Base-by-base conservation (phyloP, 2,113 vertebrate genomes). In the Xiphophorus hellerii region DNA sequence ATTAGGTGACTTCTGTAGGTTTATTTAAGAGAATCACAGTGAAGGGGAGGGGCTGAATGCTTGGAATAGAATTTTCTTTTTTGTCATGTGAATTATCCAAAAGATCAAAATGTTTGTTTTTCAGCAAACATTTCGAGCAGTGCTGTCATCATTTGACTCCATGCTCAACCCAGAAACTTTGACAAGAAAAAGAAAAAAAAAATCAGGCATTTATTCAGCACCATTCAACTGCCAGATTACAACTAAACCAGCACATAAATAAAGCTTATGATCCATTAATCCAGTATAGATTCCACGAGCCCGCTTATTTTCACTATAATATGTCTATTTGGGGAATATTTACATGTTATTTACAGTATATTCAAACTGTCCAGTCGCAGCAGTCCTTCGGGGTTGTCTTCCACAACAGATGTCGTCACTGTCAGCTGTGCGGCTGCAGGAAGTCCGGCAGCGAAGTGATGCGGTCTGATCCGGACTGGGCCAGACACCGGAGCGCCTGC, bases 401-500 rank as follows among this genome's bases (percentile, higher is more conserved):
- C 15, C 44, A 6, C 17, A 48, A 48, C 44, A 48, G 44, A 63
- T 13, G 28, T 89, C 39, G 80, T 37, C 35, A 37, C 51, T 66
- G 78, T 66, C 72, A 95, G 85, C 67, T 92, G 94, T 89, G 93
- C 5, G 94, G 96, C 87, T 95, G 96, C 33, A 98, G 92, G 71
- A 97, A 97, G 31, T 94, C 92, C 0, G 97, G 97, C 82, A 98
- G 90, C 1, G 93, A 84, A 1, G 94, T 92, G 78, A 98, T 94
- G 81, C 92, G 94, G 62, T 94, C 93, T 0, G 96, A 90, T 42
- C 96, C 95, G n/a, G 94, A 91, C 73, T 91, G 91, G 69, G 96
- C 96, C 85, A 98, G 87, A 83, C 94, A 96, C 84, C 96, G 95
- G 93, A 98, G 96, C 63, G 97, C 94, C 35, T 95, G 62, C 0